Evolutionary conservation across 1,140 invertebrate genomes (phyloP).

Genomic region (Prorops nasuta): DNA sequence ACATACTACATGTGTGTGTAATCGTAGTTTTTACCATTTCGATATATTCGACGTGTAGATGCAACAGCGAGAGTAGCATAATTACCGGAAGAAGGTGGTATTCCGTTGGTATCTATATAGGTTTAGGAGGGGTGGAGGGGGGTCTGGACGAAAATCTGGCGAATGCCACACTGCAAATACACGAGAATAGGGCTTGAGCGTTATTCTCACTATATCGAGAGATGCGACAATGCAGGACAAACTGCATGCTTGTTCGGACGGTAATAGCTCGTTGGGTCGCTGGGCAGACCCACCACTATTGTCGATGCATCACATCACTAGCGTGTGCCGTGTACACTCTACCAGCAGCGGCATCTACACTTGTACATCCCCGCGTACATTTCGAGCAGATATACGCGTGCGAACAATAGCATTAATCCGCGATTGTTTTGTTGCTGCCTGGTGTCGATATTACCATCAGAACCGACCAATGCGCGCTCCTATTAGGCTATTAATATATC

Average conservation of each 20-base stretch:
- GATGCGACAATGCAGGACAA: constrained; percentile 40
- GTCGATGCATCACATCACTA: constrained; percentile 46
- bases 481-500: no score
- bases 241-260: constrained; percentile 50
- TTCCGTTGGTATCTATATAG: no score
- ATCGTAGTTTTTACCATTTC: no score
- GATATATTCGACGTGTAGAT: no score
- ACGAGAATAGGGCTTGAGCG: constrained; percentile 36
- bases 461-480: no score
- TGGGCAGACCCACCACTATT: constrained; percentile 47
- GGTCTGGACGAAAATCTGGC: not conserved
- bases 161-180: not conserved
- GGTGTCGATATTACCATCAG: constrained; percentile 35
- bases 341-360: not conserved
- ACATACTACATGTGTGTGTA: no score
- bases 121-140: no score
- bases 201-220: constrained; percentile 48
- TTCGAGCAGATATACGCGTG: constrained; percentile 44
- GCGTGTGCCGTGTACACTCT: constrained; percentile 5
- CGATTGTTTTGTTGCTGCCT: constrained; percentile 49
- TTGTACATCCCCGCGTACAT: constrained; percentile 38
- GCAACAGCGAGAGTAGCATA: no score
- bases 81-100: no score
- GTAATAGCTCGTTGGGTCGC: constrained; percentile 52
- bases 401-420: constrained; percentile 49